Conservation (phyloP, 2,888 invertebrate species). For the Cotesia congregata region DNA sequence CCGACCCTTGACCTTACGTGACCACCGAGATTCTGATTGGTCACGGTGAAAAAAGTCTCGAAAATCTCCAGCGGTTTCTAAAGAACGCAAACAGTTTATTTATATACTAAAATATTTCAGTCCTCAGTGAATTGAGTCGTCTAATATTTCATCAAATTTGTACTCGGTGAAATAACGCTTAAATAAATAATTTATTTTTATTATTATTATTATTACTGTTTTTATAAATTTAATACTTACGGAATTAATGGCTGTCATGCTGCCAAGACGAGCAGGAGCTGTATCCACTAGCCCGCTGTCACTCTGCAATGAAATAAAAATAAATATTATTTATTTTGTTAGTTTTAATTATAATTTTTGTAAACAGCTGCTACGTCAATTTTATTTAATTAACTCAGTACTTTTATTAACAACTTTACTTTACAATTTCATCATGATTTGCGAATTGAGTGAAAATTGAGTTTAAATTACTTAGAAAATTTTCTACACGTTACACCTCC, state of each 20-base stretch:
- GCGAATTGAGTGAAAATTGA: no score
- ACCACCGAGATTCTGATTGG: slow-evolving; percentile 36
- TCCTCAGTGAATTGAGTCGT: background rate
- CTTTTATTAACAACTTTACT: no score
- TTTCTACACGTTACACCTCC: no score
- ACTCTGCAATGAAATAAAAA: slow-evolving; percentile 62
- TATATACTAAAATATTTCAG: no score
- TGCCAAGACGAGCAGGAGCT: slow-evolving; percentile 68
- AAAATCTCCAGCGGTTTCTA: slow-evolving; percentile 23
- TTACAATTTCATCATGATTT: no score
- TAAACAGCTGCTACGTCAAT: background rate
- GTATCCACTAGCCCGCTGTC: slow-evolving; percentile 70
- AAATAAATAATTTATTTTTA: slow-evolving; percentile 2
- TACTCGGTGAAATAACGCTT: background rate
- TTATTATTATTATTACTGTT: background rate
- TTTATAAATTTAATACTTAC: slow-evolving; percentile 57
- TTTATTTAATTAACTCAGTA: background rate
- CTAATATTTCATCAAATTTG: background rate
- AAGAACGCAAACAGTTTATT: background rate
- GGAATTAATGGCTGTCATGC: slow-evolving; percentile 71
- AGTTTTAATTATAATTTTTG: slow-evolving; percentile 18
- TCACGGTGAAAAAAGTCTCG: slow-evolving; percentile 15
- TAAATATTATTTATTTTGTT: background rate
- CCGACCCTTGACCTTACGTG: slow-evolving; percentile 40
- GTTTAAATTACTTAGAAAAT: no score